Base-by-base conservation (phyloP, 1,140 invertebrate species). In the Homarus americanus region DNA sequence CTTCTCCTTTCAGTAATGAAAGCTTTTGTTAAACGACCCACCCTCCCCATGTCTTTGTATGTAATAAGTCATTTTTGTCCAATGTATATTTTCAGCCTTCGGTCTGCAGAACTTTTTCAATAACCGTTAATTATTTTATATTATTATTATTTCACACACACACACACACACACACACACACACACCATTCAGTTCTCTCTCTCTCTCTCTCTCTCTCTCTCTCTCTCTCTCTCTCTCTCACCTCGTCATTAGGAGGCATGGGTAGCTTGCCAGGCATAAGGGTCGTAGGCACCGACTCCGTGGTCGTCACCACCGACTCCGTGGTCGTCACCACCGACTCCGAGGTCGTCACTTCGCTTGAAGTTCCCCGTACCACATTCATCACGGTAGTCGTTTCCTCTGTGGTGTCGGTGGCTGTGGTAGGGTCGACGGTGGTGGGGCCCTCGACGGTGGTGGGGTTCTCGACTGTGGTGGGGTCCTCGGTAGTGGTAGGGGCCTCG, bases 261-360 rank as follows among this genome's bases (percentile, higher is more conserved):
- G 86, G 58, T 28, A 88, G 53, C 76, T 44, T 88, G 0, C 86
- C 86, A 0, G 86, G 86, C 28, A 9, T 82, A 24, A 88, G 86
- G 15, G 86, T 88, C 24, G 86, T 88, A 34, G 86, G 86, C 5
- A 28, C 7, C n/a, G n/a, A 28, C 24, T 69, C 28, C 63, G 63
- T 15, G 58, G 58, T 10, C n/a, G n/a, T 32, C 63, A 58, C 53
- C 32, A 41, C 75, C 17, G n/a, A n/a, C n/a, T n/a, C n/a, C n/a
- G 58, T 76, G 34, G 78, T 38, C 36, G 20, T 40, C 1, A 73
- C 91, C 9, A 36, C 78, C 3, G 32, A 28, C 1, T 34, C 12
- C 12, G 63, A 49, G 15, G 58, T 75, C 15, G 72, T n/a, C 28
- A 12, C 28, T n/a, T n/a, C n/a, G n/a, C n/a, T n/a, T n/a, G 73